Percentiles rank a stretch among this genome's conserved stretches.
Evolutionary conservation across 2,888 invertebrate genomes (phyloP).

Genomic region (Gnatocerus cornutus): DNA sequence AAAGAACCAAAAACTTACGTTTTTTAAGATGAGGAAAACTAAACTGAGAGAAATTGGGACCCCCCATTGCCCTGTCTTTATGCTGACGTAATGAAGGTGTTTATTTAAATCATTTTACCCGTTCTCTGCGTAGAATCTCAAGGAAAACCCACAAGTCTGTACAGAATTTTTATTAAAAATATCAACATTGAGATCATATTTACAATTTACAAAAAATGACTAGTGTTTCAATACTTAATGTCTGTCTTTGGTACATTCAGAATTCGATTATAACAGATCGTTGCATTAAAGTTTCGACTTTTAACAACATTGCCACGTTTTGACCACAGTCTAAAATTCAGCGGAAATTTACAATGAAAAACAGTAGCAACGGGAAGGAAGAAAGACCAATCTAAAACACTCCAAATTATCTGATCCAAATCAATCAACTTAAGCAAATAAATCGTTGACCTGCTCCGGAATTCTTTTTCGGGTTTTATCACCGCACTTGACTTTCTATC

Average conservation of each 20-base stretch:
- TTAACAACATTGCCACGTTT: conserved; percentile 14
- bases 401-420: conserved; percentile 11
- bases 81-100: conserved; percentile 16
- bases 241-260: conserved; percentile 48
- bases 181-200: conserved; percentile 58
- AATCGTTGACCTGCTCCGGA: conserved; percentile 10
- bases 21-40: not conserved
- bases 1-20: conserved; percentile 16
- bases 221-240: conserved; percentile 54
- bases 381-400: not conserved
- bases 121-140: conserved; percentile 3
- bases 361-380: conserved; percentile 16
- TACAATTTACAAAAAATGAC: conserved; percentile 58
- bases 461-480: conserved; percentile 11
- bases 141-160: conserved; percentile 21
- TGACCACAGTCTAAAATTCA: conserved; percentile 14
- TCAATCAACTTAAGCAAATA: conserved; percentile 12
- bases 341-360: conserved; percentile 3
- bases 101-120: conserved; percentile 24
- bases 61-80: no score
- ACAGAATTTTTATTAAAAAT: conserved; percentile 56
- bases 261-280: conserved; percentile 47
- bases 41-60: not conserved
- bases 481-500: not conserved
- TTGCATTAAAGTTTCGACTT: conserved; percentile 43